These are phyloP conservation scores for Phlogophora meticulosa DNA, from an alignment of 2,888 invertebrate species.

Conservation along the genomic window DNA sequence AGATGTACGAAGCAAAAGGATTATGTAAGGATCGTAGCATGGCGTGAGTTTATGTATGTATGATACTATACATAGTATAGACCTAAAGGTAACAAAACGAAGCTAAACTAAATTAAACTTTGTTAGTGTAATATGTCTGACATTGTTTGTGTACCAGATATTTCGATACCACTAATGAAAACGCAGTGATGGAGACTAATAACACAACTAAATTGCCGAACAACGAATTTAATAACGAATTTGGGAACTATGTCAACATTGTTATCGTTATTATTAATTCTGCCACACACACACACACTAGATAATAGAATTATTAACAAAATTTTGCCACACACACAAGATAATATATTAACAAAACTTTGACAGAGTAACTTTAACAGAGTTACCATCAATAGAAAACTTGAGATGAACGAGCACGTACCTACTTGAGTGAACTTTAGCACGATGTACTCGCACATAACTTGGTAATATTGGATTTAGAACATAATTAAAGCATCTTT, in stretches of 20 bases:
- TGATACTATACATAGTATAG: too few relatives aligned
- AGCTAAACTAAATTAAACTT: constrained; percentile 24
- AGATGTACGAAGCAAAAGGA: too few relatives aligned
- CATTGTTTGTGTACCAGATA: constrained; percentile 22
- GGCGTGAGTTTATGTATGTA: too few relatives aligned
- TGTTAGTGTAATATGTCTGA: constrained; percentile 5
- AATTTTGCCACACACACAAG: constrained; percentile 14
- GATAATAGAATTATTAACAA: constrained; percentile 28
- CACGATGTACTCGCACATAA: too few relatives aligned
- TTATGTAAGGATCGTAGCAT: too few relatives aligned
- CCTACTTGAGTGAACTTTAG: constrained; percentile 9
- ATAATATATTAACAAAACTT: constrained; percentile 35
- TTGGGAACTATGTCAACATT: constrained; percentile 33
- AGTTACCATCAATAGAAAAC: constrained; percentile 24
- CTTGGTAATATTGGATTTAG: constrained; percentile 13
- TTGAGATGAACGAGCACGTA: not conserved
- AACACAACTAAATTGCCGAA: constrained; percentile 30
- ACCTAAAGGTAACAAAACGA: constrained; percentile 1
- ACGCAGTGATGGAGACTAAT: constrained; percentile 46
- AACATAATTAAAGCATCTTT: not conserved
- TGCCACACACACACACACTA: constrained; percentile 18
- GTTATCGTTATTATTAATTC: constrained; percentile 45
- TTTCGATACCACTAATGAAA: constrained; percentile 33
- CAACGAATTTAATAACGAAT: constrained; percentile 39
- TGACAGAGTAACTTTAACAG: constrained; percentile 1